Base-by-base conservation (phyloP, 1,140 invertebrate genomes). In the Drosophila kohkoa region DNA sequence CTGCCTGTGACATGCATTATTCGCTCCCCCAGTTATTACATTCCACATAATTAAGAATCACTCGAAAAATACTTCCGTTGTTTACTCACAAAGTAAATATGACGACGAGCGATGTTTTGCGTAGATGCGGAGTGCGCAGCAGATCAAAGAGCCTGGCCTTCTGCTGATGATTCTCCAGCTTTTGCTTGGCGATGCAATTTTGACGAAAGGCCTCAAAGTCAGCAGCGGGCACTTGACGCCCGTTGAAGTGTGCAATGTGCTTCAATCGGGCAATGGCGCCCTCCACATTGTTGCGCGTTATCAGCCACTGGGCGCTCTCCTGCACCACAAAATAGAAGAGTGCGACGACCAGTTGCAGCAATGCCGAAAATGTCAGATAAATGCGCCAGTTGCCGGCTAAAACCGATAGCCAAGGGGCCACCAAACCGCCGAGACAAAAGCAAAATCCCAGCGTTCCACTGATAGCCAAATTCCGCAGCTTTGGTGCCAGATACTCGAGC, bases 291-390 rank as follows among this genome's bases (percentile, higher is more conserved):
- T 94, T 94, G 81, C 94, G 92, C 15, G 94, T 94, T 13, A 95
- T 92, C 2, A 95, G 83, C 95, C 95, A 95, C 70, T 94, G 93
- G 0, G 94, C 94, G 51, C 94, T 95, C 87, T 95, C 95, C 65
- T 95, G 93, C 67, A 95, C 91, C 62, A 94, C 87, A 52, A 93
- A 92, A 70, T 93, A 94, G 68, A 92, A 94, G 5, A 90, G 64
- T 0, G 92, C 80, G 15, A 94, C 90, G n/a, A 92, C 41, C 1
- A 92, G 60, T 67, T 94, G 92, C 1, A 94, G 93, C 13, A 94
- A 30, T 1, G 94, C 92, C 1, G 93, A 92, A 15, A 91, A 92
- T 8, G 94, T 79, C 16, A 94, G 75, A 69, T 94, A 94, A 8
- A 91, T 75, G 51, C 93, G 91, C 94, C 94, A 95, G 63, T 93